Base-by-base conservation (phyloP, 2,113 vertebrate species). In the Onychostoma macrolepis region DNA sequence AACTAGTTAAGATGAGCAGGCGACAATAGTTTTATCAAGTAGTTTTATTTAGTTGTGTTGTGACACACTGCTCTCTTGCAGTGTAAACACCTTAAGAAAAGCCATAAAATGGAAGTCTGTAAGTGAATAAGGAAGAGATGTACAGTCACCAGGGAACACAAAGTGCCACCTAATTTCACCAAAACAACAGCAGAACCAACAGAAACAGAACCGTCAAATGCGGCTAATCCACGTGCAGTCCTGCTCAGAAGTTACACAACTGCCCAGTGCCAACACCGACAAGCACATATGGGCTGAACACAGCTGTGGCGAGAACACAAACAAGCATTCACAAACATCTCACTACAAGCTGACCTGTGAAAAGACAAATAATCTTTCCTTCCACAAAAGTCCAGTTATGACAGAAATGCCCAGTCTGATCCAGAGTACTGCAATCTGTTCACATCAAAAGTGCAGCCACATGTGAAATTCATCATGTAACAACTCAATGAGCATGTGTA, bases 111-210 rank as follows among this genome's bases (percentile, higher is more conserved):
- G 33, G 30, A 1, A 69, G 15, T 33, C 15, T 33, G 28, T 69
- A 69, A 71, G 67, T 38, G 67, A 71, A 38, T 11, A 38, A 38
- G 69, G 33, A 36, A 36, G 30, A 17, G 33, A 38, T 38, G 19
- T 1, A 24, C 33, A 24, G 87, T 91, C 91, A 90, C 83, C 91
- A 89, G 90, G 92, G 89, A 94, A 90, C 89, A 89, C 88, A 81
- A 6, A 88, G 43, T 81, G 83, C 74, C 88, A 86, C 75, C 85
- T 89, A 65, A 83, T 83, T 90, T 93, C 43, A 50, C 89, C 88
- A 89, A 67, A 26, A 87, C 86, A 92, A 86, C 90, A 58, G 19
- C 15, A 83, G 69, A 2, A 28, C n/a, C 45, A 48, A 48, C 10
- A 13, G 17, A 86, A 88, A 79, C 61, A 85, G 45, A 24, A 45